Evolutionary conservation across 2,113 vertebrate genomes (phyloP), one percentile per base, ranked within the genome.

Genomic region (Cheilinus undulatus): DNA sequence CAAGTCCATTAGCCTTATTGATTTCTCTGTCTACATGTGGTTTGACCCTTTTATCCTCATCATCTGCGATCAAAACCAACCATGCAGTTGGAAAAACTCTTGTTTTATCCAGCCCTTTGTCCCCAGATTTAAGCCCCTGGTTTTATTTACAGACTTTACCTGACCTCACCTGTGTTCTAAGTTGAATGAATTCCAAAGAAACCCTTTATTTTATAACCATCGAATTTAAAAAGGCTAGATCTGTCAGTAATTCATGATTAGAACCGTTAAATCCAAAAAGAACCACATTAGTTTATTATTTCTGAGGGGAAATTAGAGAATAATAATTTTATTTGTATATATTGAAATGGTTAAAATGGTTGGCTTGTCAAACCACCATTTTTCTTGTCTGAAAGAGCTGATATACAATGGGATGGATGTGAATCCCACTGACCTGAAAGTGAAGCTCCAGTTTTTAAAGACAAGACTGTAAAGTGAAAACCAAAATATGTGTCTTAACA

Each of bases 21-120:
- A 77, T 80, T 49, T 30, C 17, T 11, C 22, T 28, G 45, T 48
- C 59, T 24, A 10, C 1, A 19, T 51, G 12, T 34, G 42, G 68
- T 71, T 45, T 75, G 0, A 73, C 23, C 3, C 30, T 66, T 75
- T 34, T 22, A 28, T 50, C 27, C 42, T 32, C 40, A 50, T 32
- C 9, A 61, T 60, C 32, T 6, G 15, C 0, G 2, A n/a, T 45
- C 12, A 24, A 23, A 27, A 50, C 27, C 22, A 17, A 24, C n/a
- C 38, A 2, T 17, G 19, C 13, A 15, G 38, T 40, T 17, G 12
- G 13, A 40, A 5, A 15, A 5, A 42, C 19, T 19, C 4, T 17
- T 27, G 45, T 52, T 9, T 19, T 42, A 3, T 9, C 40, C 17
- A 62, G 17, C 32, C n/a, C 1, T 3, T 8, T 53, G 14, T 27